Percentiles rank a stretch among this genome's conserved stretches.
Conservation (phyloP, 1,140 invertebrate genomes). For the Brevipalpus yothersi region DNA sequence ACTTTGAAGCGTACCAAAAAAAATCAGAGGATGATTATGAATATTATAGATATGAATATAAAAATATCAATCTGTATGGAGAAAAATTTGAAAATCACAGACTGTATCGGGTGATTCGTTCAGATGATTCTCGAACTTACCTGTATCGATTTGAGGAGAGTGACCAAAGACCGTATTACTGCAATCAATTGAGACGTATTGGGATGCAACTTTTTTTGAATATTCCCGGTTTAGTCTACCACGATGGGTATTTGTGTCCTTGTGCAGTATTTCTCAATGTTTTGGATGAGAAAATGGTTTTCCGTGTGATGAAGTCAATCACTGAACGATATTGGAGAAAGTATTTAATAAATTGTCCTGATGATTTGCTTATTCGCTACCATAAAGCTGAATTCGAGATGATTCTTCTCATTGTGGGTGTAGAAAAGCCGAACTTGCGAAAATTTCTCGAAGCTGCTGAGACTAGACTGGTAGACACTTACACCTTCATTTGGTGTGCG, state of each 20-base stretch:
- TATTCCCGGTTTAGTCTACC: conserved; percentile 63
- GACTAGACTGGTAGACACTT: conserved; percentile 89
- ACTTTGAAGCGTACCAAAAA: conserved; percentile 62
- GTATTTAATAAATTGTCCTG: conserved; percentile 46
- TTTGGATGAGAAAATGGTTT: conserved; percentile 53
- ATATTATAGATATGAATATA: no score
- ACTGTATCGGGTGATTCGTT: conserved; percentile 70
- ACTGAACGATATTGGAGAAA: conserved; percentile 57
- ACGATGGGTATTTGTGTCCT: conserved; percentile 94
- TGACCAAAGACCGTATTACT: no score
- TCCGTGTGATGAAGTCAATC: conserved; percentile 56
- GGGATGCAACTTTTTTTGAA: conserved; percentile 61
- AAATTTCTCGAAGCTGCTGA: conserved; percentile 60
- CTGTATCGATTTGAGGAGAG: no score
- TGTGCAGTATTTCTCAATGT: conserved; percentile 84
- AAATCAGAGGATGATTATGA: no score
- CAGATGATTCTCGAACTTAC: conserved; percentile 63
- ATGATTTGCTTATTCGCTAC: conserved; percentile 54
- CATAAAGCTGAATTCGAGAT: conserved; percentile 71
- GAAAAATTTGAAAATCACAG: no score
- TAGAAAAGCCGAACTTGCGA: conserved; percentile 43
- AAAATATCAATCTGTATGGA: no score
- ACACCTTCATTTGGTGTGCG: conserved; percentile 97
- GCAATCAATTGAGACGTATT: conserved; percentile 60
- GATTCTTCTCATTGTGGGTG: conserved; percentile 46